These are phyloP conservation scores for Carcina quercana DNA, from an alignment of 2,888 invertebrate species.

Conservation along the genomic window DNA sequence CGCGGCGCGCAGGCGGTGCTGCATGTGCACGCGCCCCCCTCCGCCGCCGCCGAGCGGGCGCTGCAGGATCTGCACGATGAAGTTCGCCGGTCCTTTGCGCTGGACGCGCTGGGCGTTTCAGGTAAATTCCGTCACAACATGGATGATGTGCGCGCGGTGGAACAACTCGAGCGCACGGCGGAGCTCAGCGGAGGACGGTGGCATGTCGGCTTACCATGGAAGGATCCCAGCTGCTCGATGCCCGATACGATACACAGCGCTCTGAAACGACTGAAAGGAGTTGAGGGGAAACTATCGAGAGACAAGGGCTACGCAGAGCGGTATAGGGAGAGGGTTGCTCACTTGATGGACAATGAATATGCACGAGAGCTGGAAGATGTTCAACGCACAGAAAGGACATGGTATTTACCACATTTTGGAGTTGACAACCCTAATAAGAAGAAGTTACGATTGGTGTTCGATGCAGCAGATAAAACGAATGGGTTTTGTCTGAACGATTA, in stretches of 20 bases:
- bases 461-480: slow-evolving; percentile 14
- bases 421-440: slow-evolving; percentile 19
- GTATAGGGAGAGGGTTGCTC: slow-evolving; percentile 16
- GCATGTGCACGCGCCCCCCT: not conserved
- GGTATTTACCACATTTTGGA: slow-evolving; percentile 21
- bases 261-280: slow-evolving; percentile 12
- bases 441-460: slow-evolving; percentile 18
- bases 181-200: slow-evolving; percentile 14
- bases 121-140: slow-evolving; percentile 10
- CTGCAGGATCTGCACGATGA: slow-evolving; percentile 8
- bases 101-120: slow-evolving; percentile 15
- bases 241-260: slow-evolving; percentile 16
- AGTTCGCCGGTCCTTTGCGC: slow-evolving; percentile 9
- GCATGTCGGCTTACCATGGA: slow-evolving; percentile 23
- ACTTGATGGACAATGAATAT: slow-evolving; percentile 10
- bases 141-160: slow-evolving; percentile 9
- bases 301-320: slow-evolving; percentile 7
- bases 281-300: not conserved
- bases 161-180: slow-evolving; percentile 14
- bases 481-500: slow-evolving; percentile 19
- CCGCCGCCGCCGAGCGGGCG: not conserved
- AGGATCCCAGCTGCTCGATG: slow-evolving; percentile 9
- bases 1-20: not conserved
- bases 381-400: slow-evolving; percentile 6
- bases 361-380: slow-evolving; percentile 3